Base-by-base conservation (phyloP, 2,888 invertebrate genomes). In the Eilema depressum region DNA sequence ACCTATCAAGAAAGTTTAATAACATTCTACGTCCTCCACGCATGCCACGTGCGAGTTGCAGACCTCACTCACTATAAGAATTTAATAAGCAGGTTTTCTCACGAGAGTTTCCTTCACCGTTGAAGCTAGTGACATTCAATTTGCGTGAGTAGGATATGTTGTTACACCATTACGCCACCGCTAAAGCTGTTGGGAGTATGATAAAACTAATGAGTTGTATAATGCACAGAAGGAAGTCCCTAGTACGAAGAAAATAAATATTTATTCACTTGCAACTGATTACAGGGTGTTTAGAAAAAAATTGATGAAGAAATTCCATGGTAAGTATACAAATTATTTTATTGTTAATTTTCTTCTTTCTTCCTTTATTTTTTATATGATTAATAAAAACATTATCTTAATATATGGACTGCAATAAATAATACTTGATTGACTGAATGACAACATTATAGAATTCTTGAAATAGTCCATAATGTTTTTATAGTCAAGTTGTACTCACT, bases 51-150 rank as follows among this genome's bases (percentile, higher is more conserved):
- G 57, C 57, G 57, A 26, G 26, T 26, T 59, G 57, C 25, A 59
- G 14, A 59, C 57, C 57, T 59, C 4, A 59, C 25, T 59, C 33
- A 56, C 53, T 65, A 41, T 30, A 65, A 65, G n/a, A 65, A 65
- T 41, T 12, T 61, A 61, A 41, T 57, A 57, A 47, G 47, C 47
- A 53, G n/a, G 53, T 53, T 53, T 53, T 53, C 53, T 53, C 53
- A n/a, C 20, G 53, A 53, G 53, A 53, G 53, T 53, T 53, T 53
- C 53, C 53, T n/a, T 53, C 53, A 53, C 53, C n/a, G 53, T n/a
- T n/a, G 53, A 53, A 53, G 53, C 53, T n/a, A 53, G 53, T 53
- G 53, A 53, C 53, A 53, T 53, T 53, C 53, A 53, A 53, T 53
- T 53, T 53, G 53, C n/a, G 53, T 53, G 53, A 53, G 53, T 53